Percentiles rank a stretch among this genome's conserved stretches.
Evolutionary conservation across 2,797 vertebrate genomes (phyloP).

Genomic region (Orientallactaga sibirica): DNA sequence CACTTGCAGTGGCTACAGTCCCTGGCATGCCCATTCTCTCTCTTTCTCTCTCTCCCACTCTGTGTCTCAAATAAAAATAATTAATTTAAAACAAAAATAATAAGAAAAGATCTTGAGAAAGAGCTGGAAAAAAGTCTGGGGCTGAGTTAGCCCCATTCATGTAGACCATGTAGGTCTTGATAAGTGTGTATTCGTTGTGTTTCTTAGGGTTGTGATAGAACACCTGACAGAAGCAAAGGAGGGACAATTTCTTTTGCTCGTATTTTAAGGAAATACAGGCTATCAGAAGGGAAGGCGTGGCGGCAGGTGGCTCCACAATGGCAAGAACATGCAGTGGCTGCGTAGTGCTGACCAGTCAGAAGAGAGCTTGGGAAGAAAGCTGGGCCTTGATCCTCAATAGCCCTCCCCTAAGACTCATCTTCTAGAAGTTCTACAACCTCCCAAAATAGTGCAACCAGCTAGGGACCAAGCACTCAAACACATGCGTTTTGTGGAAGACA

Average conservation of each 20-base stretch:
- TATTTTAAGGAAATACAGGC: not conserved
- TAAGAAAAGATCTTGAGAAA: not conserved
- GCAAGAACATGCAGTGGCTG: not conserved
- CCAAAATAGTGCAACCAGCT: not conserved
- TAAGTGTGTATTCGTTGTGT: not conserved
- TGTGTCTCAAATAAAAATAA: too few relatives aligned
- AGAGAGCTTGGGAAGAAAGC: not conserved
- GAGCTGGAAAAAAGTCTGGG: not conserved
- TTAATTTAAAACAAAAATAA: too few relatives aligned
- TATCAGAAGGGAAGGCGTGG: not conserved
- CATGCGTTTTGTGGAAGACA: not conserved
- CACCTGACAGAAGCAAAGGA: not conserved
- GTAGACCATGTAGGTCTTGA: not conserved
- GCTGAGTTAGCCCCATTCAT: not conserved
- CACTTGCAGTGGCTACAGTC: too few relatives aligned
- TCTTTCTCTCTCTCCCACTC: too few relatives aligned
- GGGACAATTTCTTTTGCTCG: not conserved
- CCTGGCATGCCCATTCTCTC: too few relatives aligned
- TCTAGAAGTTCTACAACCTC: not conserved
- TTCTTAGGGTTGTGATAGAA: not conserved
- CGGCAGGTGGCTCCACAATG: not conserved
- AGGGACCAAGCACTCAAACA: not conserved
- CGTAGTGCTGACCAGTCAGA: too few relatives aligned
- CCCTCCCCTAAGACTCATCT: not conserved
- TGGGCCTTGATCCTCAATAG: too few relatives aligned